Evolutionary conservation across 2,888 invertebrate species (phyloP).

Genomic region (Drosophila borealis): DNA sequence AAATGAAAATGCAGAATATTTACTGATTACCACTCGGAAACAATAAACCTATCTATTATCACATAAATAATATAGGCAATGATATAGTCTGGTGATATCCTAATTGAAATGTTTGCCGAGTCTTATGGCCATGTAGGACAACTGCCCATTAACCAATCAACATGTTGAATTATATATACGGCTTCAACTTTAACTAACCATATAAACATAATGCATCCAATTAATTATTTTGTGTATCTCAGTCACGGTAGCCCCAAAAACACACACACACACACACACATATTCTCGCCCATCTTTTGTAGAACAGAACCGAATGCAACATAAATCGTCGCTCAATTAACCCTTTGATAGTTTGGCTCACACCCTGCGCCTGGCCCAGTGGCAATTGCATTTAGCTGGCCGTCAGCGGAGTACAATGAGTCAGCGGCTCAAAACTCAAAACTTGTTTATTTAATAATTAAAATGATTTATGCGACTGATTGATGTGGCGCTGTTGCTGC

Average conservation of each 20-base stretch:
- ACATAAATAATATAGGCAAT: too few species aligned
- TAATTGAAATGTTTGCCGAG: too few species aligned
- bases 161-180: too few species aligned
- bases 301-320: conserved; percentile 1
- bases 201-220: too few species aligned
- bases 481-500: conserved; percentile 60
- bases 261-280: not conserved
- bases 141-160: too few species aligned
- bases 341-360: conserved; percentile 60
- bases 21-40: too few species aligned
- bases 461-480: conserved; percentile 79
- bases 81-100: too few species aligned
- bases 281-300: conserved; percentile 8
- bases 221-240: not conserved
- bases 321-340: conserved; percentile 59
- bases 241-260: conserved; percentile 6
- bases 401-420: conserved; percentile 24
- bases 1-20: too few species aligned
- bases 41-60: too few species aligned
- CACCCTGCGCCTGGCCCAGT: conserved; percentile 41
- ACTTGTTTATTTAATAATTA: conserved; percentile 78
- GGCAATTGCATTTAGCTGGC: conserved; percentile 18
- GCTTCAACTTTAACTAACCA: too few species aligned
- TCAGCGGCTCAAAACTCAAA: conserved; percentile 46
- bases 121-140: too few species aligned